A percentile compares a stretch with the other conserved stretches of the same genome.
These are phyloP conservation scores for Tanaodytes sp. DNA, from an alignment of 2,888 invertebrate species.

Conservation along the genomic window DNA sequence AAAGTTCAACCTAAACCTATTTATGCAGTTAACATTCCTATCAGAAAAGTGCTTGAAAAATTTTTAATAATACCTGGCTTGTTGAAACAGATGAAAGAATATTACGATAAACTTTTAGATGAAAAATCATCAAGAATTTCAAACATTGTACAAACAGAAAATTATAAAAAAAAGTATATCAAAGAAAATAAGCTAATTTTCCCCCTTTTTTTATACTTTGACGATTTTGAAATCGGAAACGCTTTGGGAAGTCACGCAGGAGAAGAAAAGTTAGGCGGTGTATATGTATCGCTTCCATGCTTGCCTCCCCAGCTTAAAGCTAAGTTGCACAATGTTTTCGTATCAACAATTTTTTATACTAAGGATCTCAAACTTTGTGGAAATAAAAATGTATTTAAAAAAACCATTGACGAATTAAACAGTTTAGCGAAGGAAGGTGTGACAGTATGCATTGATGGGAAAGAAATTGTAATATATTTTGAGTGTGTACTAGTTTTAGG, in stretches of 20 bases:
- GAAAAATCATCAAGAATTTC: conserved; percentile 7
- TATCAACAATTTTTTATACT: conserved; percentile 29
- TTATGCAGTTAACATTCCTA: conserved; percentile 39
- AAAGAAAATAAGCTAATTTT: conserved; percentile 12
- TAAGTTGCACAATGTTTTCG: conserved; percentile 32
- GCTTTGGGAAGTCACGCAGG: conserved; percentile 32
- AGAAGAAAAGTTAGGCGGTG: conserved; percentile 45
- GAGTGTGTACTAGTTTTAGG: not conserved
- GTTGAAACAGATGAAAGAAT: not conserved
- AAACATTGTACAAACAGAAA: not conserved
- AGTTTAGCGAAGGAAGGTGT: conserved; percentile 29
- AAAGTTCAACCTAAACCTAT: conserved; percentile 25
- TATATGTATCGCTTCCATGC: conserved; percentile 37
- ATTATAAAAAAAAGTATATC: conserved; percentile 23
- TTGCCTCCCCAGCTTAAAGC: conserved; percentile 44
- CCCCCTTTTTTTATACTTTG: conserved; percentile 18
- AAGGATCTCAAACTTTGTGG: conserved; percentile 33
- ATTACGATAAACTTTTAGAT: not conserved
- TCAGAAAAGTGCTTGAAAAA: conserved; percentile 24
- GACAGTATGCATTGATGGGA: conserved; percentile 24
- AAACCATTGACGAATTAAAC: conserved; percentile 24
- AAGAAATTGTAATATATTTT: not conserved
- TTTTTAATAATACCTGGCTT: conserved; percentile 1
- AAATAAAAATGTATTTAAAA: conserved; percentile 33
- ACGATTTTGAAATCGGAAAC: conserved; percentile 11